Percentiles rank a stretch among this genome's conserved stretches.
phyloP scores from a whole-genome alignment of 2,797 vertebrate genomes.

The Anableps anableps region DNA sequence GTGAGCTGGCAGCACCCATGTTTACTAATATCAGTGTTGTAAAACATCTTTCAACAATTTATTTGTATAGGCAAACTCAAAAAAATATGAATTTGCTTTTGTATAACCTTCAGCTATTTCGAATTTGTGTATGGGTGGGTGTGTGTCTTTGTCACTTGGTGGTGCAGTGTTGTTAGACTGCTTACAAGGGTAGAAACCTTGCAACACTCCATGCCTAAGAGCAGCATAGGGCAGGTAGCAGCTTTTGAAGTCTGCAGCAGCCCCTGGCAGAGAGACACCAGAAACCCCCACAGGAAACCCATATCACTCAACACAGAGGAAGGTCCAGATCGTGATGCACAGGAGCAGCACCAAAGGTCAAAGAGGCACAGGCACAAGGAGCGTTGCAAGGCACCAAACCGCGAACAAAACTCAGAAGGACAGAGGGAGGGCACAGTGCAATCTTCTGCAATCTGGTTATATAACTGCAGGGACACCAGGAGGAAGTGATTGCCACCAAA shows the following conservation, averaged over 20 bases:
- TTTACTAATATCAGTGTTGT: neutral
- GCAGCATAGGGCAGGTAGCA: neutral
- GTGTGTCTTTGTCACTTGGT: neutral
- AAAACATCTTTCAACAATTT: neutral
- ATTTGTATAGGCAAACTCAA: neutral
- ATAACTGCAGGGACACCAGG: neutral
- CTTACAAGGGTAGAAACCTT: neutral
- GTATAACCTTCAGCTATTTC: neutral
- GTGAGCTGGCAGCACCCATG: constrained; percentile 65
- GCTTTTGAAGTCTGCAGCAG: too few relatives aligned
- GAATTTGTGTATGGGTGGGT: neutral
- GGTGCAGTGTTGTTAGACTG: too few relatives aligned
- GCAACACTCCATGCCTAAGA: neutral
- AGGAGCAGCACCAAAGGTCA: neutral
- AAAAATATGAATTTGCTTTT: neutral
- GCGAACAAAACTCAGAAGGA: too few relatives aligned
- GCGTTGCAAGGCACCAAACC: too few relatives aligned
- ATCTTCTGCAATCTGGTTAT: neutral
- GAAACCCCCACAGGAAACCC: too few relatives aligned
- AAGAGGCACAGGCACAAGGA: too few relatives aligned
- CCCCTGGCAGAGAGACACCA: too few relatives aligned
- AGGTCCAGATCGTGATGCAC: too few relatives aligned
- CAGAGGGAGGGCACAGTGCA: too few relatives aligned
- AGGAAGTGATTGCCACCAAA: neutral
- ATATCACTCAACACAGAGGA: too few relatives aligned